Conservation (phyloP, 2,888 invertebrate genomes). For the Ophonus ardosiacus region DNA sequence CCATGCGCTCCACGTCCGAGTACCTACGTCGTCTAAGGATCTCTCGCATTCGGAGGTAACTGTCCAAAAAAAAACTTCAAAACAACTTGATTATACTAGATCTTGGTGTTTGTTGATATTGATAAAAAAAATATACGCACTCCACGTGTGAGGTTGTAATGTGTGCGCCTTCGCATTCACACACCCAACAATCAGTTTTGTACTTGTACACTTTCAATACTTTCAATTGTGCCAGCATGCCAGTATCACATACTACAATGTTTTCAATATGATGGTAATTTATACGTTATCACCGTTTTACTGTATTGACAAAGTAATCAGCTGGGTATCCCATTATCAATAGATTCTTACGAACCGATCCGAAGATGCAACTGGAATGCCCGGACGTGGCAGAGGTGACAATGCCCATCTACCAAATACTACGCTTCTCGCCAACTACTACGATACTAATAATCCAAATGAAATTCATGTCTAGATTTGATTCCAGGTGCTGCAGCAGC, state of each 20-base stretch:
- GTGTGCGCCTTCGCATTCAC: constrained; percentile 36
- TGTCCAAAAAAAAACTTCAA: constrained; percentile 66
- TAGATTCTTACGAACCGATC: constrained; percentile 33
- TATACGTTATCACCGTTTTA: constrained; percentile 13
- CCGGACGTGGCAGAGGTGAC: constrained; percentile 55
- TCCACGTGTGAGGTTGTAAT: constrained; percentile 44
- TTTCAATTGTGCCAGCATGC: constrained; percentile 44
- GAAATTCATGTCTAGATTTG: constrained; percentile 55
- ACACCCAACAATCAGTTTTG: constrained; percentile 29
- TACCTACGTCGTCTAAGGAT: constrained; percentile 75
- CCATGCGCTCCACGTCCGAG: constrained; percentile 72
- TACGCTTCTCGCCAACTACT: neutral
- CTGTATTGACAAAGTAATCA: constrained; percentile 12
- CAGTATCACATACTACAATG: constrained; percentile 34
- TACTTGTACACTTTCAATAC: constrained; percentile 44
- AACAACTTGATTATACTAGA: constrained; percentile 63
- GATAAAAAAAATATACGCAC: constrained; percentile 24
- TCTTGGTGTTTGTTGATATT: constrained; percentile 30
- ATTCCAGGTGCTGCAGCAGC: constrained; percentile 50
- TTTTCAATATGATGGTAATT: constrained; percentile 18
- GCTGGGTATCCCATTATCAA: constrained; percentile 16
- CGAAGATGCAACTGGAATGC: constrained; percentile 55
- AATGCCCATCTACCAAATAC: constrained; percentile 32
- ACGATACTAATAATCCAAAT: constrained; percentile 28
- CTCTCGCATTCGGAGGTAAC: constrained; percentile 76